Evolutionary conservation across 1,140 invertebrate genomes (phyloP), one percentile per base, ranked within the genome.

Genomic region (Nasonia longicornis): DNA sequence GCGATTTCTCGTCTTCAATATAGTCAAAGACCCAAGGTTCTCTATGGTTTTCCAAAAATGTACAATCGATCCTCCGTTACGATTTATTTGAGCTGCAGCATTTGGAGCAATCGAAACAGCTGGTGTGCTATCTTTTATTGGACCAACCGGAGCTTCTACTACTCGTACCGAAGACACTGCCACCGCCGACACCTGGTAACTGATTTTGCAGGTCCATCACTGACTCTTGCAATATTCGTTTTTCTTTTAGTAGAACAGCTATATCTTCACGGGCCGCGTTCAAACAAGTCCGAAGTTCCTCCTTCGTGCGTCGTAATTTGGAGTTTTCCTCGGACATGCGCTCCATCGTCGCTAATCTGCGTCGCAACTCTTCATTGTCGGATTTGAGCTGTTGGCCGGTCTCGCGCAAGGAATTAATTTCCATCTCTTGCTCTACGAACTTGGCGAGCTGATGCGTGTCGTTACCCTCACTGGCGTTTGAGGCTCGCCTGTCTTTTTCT

Each of bases 231-330:
- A 96, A 89, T n/a, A 92, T 92, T 82, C 93, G 93, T 85, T 96
- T 96, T 84, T 96, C 95, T 58, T 94, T 93, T 1, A 95, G 84
- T 66, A 96, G 87, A 38, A 91, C 91, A 22, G 92, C 92, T 2
- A 95, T 94, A 75, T 96, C 93, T 83, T 95, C 95, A 86, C 96
- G 95, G 2, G 95, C 94, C 1, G 92, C 92, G 85, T 83, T 92
- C 31, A 95, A 88, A 84, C 92, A 92, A 1, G 91, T 91, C 82
- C 92, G 92, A 26, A 95, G 85, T 87, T 95, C 94, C 85, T 95
- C 94, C 84, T 94, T 93, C 22, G 90, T 89, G 82, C 92, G 93
- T 81, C 92, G 89, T 31, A 92, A 84, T 83, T 87, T 89, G 78
- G 92, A 91, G 87, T 94, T 94, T 81, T 93, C 93, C 82, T 94